Evolutionary conservation across 2,797 vertebrate genomes (phyloP), one percentile per base, ranked within the genome.

Genomic region (Champsocephalus esox): DNA sequence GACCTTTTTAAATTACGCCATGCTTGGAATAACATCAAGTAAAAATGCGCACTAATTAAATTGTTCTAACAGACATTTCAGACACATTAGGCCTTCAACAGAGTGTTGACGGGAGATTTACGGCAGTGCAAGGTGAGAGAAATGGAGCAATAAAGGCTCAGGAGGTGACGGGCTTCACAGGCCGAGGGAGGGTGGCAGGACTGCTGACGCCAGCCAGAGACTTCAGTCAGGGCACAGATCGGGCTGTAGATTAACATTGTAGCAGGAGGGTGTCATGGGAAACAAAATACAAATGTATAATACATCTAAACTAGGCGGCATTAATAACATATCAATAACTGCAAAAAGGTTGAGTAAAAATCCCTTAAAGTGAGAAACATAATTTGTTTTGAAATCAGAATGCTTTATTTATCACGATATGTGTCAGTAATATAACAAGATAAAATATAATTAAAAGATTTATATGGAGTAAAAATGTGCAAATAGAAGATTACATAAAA

Each of bases 161-260:
- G 75, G 82, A 92, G 91, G 89, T 90, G 84, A 60, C 52, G 21
- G 58, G 41, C 66, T 80, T 92, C 86, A 93, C 92, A 81, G 89
- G 41, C 59, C 2, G 68, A 38, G 67, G 66, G 19, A 44, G 57
- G 83, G 84, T 87, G 92, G 56, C 79, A 94, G 90, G 90, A 92
- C 44, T 64, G 66, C 61, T 49, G 94, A 93, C 95, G 93, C 94
- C 93, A 91, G 75, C 3, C 54, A 17, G 75, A 6, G 44, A 67
- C 54, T 50, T 17, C 61, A 66, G 45, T 5, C 57, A 61, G 61
- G 10, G 10, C 38, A 60, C 8, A 45, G 32, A 13, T 6, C 1
- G 24, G 14, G 8, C 10, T 41, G 2, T 52, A 45, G 69, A 79
- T 28, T 38, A 49, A 45, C 52, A 10, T 6, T 46, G 9, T n/a